Evolutionary conservation across 2,888 invertebrate species (phyloP), one percentile per base, ranked within the genome.

Genomic region (Aporophyla lueneburgensis): DNA sequence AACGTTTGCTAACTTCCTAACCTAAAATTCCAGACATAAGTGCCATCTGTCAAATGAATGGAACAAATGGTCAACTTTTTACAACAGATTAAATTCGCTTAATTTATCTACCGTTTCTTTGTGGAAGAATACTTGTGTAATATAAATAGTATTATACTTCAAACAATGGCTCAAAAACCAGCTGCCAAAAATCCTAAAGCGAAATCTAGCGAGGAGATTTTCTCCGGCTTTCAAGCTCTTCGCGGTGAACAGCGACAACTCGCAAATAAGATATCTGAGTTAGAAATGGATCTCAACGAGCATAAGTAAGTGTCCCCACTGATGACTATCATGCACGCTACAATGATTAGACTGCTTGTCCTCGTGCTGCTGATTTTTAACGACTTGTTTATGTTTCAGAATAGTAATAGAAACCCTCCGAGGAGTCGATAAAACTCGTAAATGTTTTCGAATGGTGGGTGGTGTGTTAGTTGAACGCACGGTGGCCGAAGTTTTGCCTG

Each of bases 221-320:
- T 99, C 86, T 97, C 97, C 68, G 98, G 98, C 76, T 99, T 99
- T 96, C 99, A 99, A 95, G 97, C 97, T 79, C 97, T 99, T 71
- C 97, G 99, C 65, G 97, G 97, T 88, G 99, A 99, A 92, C 99
- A 99, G 95, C 97, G 99, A 90, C 97, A 97, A 89, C 96, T 99
- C 89, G 98, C 98, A 49, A 98, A 97, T 88, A 99, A 99, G 97
- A 97, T 99, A 81, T 98, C 98, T 1, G 99, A 99, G 96, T 97
- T 99, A 89, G 99, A 99, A 97, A 97, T 98, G 97, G 99, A 99
- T 94, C 97, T 99, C 81, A 99, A 99, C 93, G 99, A 99, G 96
- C 99, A 99, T 97, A 99, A 98, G 99, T 99, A 96, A 97, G 97
- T 94, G 46, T 51, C 27, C 19, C 21, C 19, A 40, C 53, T 56